Evolutionary conservation across 2,113 vertebrate genomes (phyloP).

Genomic region (Entosphenus tridentatus): DNA sequence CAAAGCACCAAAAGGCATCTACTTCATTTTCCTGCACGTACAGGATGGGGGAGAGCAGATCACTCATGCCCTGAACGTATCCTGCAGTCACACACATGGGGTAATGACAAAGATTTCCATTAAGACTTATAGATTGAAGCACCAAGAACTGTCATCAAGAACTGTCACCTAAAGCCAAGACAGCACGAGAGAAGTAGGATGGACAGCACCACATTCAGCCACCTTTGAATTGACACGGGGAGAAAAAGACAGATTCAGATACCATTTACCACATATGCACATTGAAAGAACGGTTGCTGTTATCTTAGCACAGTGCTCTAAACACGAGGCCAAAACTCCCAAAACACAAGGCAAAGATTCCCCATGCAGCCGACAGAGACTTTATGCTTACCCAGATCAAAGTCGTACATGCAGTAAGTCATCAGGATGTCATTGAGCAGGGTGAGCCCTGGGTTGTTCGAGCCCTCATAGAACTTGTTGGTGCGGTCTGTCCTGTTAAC

Average conservation of each 20-base stretch:
- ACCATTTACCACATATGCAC: no score
- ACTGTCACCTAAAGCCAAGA: no score
- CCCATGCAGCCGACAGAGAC: no score
- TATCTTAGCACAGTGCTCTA: no score
- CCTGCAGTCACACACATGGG: constrained; percentile 20
- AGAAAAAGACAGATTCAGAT: no score
- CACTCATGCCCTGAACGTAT: constrained; percentile 76
- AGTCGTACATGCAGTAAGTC: constrained; percentile 84
- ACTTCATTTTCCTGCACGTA: constrained; percentile 63
- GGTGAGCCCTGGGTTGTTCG: constrained; percentile 42
- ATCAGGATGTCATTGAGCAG: constrained; percentile 58
- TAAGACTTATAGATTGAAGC: neutral
- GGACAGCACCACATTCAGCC: no score
- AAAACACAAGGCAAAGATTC: no score
- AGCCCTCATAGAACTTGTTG: constrained; percentile 62
- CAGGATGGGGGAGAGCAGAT: constrained; percentile 57
- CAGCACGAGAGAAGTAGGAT: neutral
- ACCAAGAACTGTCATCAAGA: no score
- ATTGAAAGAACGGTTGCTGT: no score
- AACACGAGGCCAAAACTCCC: no score
- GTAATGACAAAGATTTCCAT: neutral
- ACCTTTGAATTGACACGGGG: no score
- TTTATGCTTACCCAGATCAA: constrained; percentile 51
- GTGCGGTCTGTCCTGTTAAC: constrained; percentile 56
- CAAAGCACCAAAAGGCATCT: constrained; percentile 76